Base-by-base conservation (phyloP, 2,797 vertebrate species). In the Crenuchus spilurus region DNA sequence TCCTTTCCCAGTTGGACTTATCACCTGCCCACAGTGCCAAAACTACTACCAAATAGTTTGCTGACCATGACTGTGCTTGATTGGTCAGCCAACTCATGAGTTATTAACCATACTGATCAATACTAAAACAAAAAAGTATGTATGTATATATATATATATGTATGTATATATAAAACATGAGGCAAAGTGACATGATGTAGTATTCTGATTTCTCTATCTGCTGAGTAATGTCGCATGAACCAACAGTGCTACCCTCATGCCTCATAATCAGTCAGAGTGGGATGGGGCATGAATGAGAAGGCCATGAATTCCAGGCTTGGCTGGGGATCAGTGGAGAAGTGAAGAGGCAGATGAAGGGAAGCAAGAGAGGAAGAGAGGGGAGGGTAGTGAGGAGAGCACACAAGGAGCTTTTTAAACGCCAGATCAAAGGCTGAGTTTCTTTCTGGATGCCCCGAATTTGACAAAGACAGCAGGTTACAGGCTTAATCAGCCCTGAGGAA, bases 371-470 rank as follows among this genome's bases (percentile, higher is more conserved):
- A 66, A 49, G 30, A 42, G 46, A 69, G 67, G 44, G 52, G 66
- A 20, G 30, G 55, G 64, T 33, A 44, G 58, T 22, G 33, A 24
- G 14, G 16, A 22, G 46, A 70, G 37, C 49, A 73, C 41, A 65
- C 42, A 61, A 70, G 8, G 5, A 37, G 46, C 39, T 33, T 58
- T 73, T 76, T 70, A 72, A 65, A 73, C 20, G 70, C 44, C n/a
- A 73, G 69, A 78, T 78, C 54, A 78, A 78, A 78, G 62, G 44
- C 49, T 68, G 44, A 64, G 37, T 51, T 58, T 61, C 44, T 31
- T n/a, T 60, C 63, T 69, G 79, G 6, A 54, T 74, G 67, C 49
- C 44, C 58, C 37, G 64, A 75, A 63, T 81, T 68, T 49, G 72
- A 73, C 55, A 48, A 72, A 75, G 41, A 48, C 42, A 58, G 26